phyloP scores from a whole-genome alignment of 2,113 vertebrate species.

The Chloropsis cyanopogon region DNA sequence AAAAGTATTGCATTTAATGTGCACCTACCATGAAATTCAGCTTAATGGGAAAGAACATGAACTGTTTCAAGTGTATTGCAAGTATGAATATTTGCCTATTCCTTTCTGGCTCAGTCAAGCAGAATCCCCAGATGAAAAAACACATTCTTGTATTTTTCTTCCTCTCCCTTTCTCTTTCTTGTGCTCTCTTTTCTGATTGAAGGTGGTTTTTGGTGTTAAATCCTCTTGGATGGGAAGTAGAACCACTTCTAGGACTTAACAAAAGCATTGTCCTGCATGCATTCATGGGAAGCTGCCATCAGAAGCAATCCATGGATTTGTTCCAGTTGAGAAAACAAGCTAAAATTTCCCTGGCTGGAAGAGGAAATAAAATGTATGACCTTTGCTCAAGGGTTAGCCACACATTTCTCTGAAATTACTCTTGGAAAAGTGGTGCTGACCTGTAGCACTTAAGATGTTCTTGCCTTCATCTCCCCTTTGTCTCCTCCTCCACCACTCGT shows the following conservation, averaged over 20 bases:
- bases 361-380: not conserved
- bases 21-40: slow-evolving; percentile 22
- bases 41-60: not conserved
- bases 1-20: not conserved
- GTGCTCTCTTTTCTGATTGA: not conserved
- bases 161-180: not conserved
- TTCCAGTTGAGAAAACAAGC: slow-evolving; percentile 28
- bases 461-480: not conserved
- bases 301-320: not conserved
- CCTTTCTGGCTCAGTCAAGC: not conserved
- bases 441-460: not conserved
- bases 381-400: not conserved
- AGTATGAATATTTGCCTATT: not conserved
- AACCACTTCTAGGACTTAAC: not conserved
- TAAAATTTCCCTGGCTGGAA: not conserved
- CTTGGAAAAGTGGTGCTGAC: not conserved
- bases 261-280: not conserved
- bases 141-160: not conserved
- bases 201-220: not conserved
- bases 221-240: not conserved
- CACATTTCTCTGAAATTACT: not conserved
- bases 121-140: not conserved
- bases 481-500: not conserved
- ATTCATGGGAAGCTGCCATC: not conserved
- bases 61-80: not conserved